Conservation (phyloP, 2,113 vertebrate genomes). For the mouse (Mus musculus) region DNA sequence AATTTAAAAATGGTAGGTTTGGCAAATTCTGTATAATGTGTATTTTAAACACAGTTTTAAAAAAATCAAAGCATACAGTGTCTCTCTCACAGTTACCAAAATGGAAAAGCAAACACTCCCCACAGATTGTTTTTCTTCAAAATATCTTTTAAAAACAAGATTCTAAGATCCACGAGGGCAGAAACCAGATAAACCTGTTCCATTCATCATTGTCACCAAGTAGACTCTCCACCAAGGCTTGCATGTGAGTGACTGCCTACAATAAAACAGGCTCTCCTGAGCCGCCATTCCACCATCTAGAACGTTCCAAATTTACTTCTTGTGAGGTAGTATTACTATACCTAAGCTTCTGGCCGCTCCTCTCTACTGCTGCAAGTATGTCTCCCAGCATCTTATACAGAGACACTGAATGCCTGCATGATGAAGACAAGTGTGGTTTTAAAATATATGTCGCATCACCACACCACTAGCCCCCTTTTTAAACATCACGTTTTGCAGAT, state of each 20-base stretch:
- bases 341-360: not conserved
- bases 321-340: not conserved
- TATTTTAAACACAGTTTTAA: slow-evolving; percentile 10
- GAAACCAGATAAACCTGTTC: not conserved
- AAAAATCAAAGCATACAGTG: not conserved
- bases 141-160: slow-evolving; percentile 30
- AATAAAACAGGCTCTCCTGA: not conserved
- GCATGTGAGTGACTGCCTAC: not conserved
- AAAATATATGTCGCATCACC: slow-evolving; percentile 40
- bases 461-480: not conserved
- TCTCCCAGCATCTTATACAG: not conserved
- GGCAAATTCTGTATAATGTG: not conserved
- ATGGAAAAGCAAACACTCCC: not conserved
- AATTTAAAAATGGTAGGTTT: slow-evolving; percentile 4
- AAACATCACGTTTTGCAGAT: slow-evolving; percentile 40
- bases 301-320: slow-evolving; percentile 21
- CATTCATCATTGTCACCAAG: not conserved
- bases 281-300: not conserved
- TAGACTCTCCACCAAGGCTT: not conserved
- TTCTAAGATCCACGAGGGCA: slow-evolving; percentile 18
- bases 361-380: not conserved
- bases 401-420: not conserved
- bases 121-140: slow-evolving; percentile 15
- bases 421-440: not conserved
- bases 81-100: not conserved